Percentiles rank a stretch among this genome's conserved stretches.
These are phyloP conservation scores for Rhyacophila evoluta DNA, from an alignment of 2,888 invertebrate species.

Conservation along the genomic window DNA sequence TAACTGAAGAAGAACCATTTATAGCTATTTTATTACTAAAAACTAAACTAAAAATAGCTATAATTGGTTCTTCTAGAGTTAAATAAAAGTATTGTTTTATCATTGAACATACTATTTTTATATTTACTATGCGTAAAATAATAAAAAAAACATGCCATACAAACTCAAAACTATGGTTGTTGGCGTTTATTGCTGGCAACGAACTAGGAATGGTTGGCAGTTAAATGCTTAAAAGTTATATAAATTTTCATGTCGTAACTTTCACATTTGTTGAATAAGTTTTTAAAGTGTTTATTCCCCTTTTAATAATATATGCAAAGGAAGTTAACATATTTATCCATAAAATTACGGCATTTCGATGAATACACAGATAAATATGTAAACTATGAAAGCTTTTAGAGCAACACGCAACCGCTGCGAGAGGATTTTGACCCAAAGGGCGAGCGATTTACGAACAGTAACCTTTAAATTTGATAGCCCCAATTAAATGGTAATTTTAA, in stretches of 20 bases:
- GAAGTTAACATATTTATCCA: constrained; percentile 10
- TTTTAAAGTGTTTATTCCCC: constrained; percentile 2
- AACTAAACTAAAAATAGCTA: too few species aligned
- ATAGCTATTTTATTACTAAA: too few species aligned
- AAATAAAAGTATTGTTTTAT: too few species aligned
- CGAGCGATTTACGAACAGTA: constrained; percentile 9
- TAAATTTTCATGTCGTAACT: background rate
- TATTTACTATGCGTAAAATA: too few species aligned
- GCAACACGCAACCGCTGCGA: background rate
- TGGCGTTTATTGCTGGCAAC: too few species aligned
- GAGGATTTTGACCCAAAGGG: constrained; percentile 24
- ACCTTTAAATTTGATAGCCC: constrained; percentile 11
- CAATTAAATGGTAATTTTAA: constrained; percentile 5
- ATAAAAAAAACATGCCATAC: too few species aligned
- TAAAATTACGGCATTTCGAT: constrained; percentile 16
- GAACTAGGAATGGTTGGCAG: too few species aligned
- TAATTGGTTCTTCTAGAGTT: too few species aligned
- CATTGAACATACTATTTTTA: too few species aligned
- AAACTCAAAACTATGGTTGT: too few species aligned
- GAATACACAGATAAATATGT: constrained; percentile 22
- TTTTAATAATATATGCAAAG: background rate
- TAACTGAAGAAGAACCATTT: too few species aligned
- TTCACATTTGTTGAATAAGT: background rate
- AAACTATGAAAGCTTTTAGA: constrained; percentile 22
- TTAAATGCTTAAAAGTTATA: too few species aligned